A percentile compares a stretch with the other conserved stretches of the same genome.
Conservation (phyloP, 2,113 vertebrate genomes). For the Caranx ignobilis region DNA sequence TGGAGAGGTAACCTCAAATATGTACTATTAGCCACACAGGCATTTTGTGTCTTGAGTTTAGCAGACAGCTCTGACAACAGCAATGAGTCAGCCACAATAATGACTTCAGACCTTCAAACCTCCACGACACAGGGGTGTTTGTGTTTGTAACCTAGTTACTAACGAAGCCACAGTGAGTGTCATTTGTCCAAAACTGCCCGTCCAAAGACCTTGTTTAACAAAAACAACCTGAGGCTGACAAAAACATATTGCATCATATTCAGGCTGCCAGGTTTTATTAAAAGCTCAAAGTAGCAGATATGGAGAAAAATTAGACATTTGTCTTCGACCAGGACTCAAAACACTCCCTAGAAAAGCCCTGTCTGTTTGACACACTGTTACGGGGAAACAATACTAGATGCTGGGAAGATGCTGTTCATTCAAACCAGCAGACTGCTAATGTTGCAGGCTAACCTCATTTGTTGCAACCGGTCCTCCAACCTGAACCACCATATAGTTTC, state of each 20-base stretch:
- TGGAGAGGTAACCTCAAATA: conserved; percentile 24
- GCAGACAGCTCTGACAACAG: conserved; percentile 20
- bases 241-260: background rate
- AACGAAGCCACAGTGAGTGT: background rate
- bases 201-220: background rate
- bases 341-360: too few relatives aligned
- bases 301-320: background rate
- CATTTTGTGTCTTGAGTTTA: conserved; percentile 16
- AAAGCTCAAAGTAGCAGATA: background rate
- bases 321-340: too few relatives aligned
- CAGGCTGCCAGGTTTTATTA: background rate
- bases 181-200: background rate
- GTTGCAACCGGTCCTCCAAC: too few relatives aligned
- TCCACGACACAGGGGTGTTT: conserved; percentile 2
- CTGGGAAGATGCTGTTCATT: too few relatives aligned
- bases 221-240: background rate
- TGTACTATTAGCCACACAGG: conserved; percentile 16
- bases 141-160: conserved; percentile 31
- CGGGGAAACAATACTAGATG: too few relatives aligned
- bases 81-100: conserved; percentile 58
- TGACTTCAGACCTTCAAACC: conserved; percentile 39
- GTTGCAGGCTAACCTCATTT: too few relatives aligned
- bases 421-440: too few relatives aligned
- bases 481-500: too few relatives aligned
- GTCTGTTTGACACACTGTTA: too few relatives aligned